Evolutionary conservation across 2,797 vertebrate genomes (phyloP).

Genomic region (Protosalanx chinensis): DNA sequence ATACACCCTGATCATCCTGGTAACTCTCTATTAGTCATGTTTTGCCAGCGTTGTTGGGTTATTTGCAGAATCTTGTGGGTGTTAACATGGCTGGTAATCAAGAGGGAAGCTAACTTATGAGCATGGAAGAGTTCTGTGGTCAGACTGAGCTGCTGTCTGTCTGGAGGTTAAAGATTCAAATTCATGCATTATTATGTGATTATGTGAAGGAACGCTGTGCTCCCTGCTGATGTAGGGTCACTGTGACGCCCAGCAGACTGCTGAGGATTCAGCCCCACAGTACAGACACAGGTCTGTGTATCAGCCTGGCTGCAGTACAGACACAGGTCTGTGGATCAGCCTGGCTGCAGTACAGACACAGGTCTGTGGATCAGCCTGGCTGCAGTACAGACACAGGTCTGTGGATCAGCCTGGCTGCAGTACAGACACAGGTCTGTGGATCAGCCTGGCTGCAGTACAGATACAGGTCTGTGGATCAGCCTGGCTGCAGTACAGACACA

Average conservation of each 20-base stretch:
- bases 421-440: slow-evolving; percentile 17
- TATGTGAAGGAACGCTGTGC: background rate
- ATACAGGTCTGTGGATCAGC: slow-evolving; percentile 9
- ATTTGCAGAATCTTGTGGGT: background rate
- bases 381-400: slow-evolving; percentile 27
- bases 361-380: slow-evolving; percentile 10
- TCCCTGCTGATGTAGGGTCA: background rate
- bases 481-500: slow-evolving; percentile 26
- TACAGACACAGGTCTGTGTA: too few relatives aligned
- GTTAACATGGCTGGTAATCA: background rate
- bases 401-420: slow-evolving; percentile 20
- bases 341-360: slow-evolving; percentile 26
- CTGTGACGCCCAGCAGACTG: background rate
- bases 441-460: slow-evolving; percentile 25
- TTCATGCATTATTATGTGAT: background rate
- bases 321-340: slow-evolving; percentile 10
- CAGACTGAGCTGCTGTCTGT: too few relatives aligned
- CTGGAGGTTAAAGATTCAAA: too few relatives aligned
- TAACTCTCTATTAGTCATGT: background rate
- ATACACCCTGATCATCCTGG: background rate
- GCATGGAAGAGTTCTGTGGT: too few relatives aligned
- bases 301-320: background rate
- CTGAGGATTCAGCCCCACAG: slow-evolving; percentile 11
- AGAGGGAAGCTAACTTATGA: background rate
- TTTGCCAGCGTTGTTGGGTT: slow-evolving; percentile 1